Conservation (phyloP, 2,797 vertebrate species). For the Rhinatrema bivittatum region DNA sequence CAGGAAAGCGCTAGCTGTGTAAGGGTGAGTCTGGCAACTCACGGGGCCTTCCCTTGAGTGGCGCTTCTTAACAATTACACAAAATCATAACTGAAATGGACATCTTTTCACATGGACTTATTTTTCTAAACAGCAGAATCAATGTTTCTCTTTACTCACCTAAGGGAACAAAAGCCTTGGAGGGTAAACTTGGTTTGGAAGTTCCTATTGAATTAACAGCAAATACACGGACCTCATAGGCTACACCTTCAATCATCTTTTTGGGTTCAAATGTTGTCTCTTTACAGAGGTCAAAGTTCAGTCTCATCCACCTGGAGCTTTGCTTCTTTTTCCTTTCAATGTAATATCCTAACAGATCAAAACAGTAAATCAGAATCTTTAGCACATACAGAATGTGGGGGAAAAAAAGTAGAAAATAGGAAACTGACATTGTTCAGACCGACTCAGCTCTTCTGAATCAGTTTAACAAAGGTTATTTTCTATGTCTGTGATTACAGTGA, state of each 20-base stretch:
- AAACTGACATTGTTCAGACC: too few relatives aligned
- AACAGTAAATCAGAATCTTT: neutral
- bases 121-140: neutral
- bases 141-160: slow-evolving; percentile 85
- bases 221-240: slow-evolving; percentile 92
- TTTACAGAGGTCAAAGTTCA: slow-evolving; percentile 95
- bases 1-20: too few relatives aligned
- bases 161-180: slow-evolving; percentile 88
- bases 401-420: too few relatives aligned
- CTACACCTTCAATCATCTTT: slow-evolving; percentile 98
- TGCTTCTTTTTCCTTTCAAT: slow-evolving; percentile 98
- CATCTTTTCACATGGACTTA: too few relatives aligned
- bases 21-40: too few relatives aligned
- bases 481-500: too few relatives aligned
- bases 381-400: too few relatives aligned
- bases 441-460: too few relatives aligned
- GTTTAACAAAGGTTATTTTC: too few relatives aligned
- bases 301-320: slow-evolving; percentile 96
- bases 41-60: too few relatives aligned
- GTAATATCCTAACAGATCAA: slow-evolving; percentile 74
- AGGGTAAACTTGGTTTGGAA: slow-evolving; percentile 91
- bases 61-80: too few relatives aligned
- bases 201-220: slow-evolving; percentile 90
- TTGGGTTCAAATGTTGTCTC: slow-evolving; percentile 91
- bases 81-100: too few relatives aligned